These are phyloP conservation scores for Amphiprion ocellaris DNA, from an alignment of 2,113 vertebrate species.

Conservation along the genomic window DNA sequence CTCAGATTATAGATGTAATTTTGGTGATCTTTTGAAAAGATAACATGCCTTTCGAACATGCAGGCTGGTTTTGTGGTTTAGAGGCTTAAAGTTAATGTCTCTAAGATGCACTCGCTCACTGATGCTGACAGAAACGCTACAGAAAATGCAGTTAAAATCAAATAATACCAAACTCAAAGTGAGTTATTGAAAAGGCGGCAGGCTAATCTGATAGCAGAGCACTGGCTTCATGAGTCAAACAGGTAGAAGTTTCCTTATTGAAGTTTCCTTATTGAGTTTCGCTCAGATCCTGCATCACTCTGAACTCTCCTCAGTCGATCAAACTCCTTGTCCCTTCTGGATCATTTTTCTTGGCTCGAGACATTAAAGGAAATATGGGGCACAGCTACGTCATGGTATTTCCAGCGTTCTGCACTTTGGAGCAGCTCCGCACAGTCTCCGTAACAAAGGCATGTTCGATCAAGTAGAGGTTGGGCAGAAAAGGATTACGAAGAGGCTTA, in stretches of 20 bases:
- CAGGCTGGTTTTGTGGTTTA: no score
- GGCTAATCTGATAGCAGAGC: conserved; percentile 17
- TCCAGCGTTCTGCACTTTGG: conserved; percentile 10
- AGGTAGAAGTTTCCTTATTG: not conserved
- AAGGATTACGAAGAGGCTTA: conserved; percentile 56
- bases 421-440: conserved; percentile 12
- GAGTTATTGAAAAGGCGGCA: not conserved
- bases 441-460: conserved; percentile 57
- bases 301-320: not conserved
- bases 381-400: not conserved
- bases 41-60: no score
- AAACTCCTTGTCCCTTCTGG: not conserved
- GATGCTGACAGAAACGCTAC: no score
- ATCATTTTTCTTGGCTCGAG: conserved; percentile 1
- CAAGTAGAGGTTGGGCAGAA: conserved; percentile 49
- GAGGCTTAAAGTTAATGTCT: no score
- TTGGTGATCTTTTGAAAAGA: no score
- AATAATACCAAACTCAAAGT: not conserved
- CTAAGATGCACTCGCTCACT: no score
- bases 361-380: conserved; percentile 15
- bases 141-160: not conserved
- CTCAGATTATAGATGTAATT: no score
- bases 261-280: conserved; percentile 1
- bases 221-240: not conserved
- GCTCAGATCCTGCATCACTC: conserved; percentile 15